Percentiles rank a stretch among this genome's conserved stretches.
Evolutionary conservation across 2,113 vertebrate species (phyloP).

Genomic region (Pterocles gutturalis): DNA sequence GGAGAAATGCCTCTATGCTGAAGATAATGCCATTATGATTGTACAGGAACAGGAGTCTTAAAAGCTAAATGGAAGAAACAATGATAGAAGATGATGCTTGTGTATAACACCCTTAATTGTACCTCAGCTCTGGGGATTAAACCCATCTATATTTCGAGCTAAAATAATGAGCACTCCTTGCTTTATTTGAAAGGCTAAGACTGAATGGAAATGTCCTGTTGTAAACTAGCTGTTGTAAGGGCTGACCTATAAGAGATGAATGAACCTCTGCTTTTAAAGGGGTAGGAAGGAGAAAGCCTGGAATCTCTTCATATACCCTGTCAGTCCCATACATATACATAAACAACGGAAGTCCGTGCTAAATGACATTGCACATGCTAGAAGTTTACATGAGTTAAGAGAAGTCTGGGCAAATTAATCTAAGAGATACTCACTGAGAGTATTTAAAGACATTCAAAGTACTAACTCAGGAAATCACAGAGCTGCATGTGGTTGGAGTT

Average conservation of each 20-base stretch:
- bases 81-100: background rate
- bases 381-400: background rate
- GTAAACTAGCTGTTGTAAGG: background rate
- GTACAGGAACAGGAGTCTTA: background rate
- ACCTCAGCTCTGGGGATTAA: background rate
- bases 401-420: background rate
- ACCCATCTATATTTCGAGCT: background rate
- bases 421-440: background rate
- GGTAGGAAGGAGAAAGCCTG: background rate
- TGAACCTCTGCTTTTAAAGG: background rate
- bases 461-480: background rate
- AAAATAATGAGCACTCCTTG: background rate
- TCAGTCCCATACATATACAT: background rate
- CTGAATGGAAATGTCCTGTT: background rate
- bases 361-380: background rate
- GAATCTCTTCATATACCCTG: background rate
- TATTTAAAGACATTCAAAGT: background rate
- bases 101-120: background rate
- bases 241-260: background rate
- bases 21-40: background rate
- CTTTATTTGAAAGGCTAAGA: background rate
- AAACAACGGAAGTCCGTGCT: background rate
- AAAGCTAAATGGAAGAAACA: background rate
- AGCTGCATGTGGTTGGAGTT: background rate
- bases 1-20: background rate